Conservation (phyloP, 1,140 invertebrate genomes). For the Drosophila asahinai region DNA sequence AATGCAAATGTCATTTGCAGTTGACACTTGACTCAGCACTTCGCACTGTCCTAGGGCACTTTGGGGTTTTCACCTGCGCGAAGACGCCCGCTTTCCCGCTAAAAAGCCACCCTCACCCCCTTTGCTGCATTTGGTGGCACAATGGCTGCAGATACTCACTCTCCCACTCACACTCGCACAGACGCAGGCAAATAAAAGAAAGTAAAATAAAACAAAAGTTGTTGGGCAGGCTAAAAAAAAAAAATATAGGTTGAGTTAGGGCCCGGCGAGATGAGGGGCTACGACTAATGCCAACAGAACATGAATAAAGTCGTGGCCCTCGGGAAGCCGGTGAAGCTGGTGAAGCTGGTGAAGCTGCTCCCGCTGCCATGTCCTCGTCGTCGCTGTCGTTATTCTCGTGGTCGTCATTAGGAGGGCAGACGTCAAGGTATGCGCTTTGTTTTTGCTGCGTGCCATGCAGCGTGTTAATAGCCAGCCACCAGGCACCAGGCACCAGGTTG, state of each 20-base stretch:
- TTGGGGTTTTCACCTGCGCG: conserved; percentile 79
- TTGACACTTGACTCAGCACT: conserved; percentile 84
- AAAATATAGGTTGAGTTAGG: conserved; percentile 28
- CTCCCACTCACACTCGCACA: conserved; percentile 36
- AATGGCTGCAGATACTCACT: conserved; percentile 45
- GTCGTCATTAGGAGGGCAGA: conserved; percentile 82
- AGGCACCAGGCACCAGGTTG: conserved; percentile 6
- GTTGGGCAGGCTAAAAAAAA: conserved; percentile 28
- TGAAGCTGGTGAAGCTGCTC: conserved; percentile 51
- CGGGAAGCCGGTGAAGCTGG: conserved; percentile 23
- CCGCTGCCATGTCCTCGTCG: conserved; percentile 46
- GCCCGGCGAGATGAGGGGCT: conserved; percentile 8
- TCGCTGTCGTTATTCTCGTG: conserved; percentile 69
- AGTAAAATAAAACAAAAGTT: conserved; percentile 59
- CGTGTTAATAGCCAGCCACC: conserved; percentile 74
- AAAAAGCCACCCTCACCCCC: conserved; percentile 6
- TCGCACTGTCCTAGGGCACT: conserved; percentile 81
- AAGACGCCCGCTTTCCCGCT: conserved; percentile 16
- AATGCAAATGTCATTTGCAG: conserved; percentile 84
- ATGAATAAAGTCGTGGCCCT: conserved; percentile 74
- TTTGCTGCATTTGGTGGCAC: conserved; percentile 56
- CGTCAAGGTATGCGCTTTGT: conserved; percentile 78
- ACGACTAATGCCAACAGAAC: conserved; percentile 75
- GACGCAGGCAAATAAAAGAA: conserved; percentile 45
- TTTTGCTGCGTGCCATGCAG: conserved; percentile 60